phyloP scores from a whole-genome alignment of 2,797 vertebrate species.

The Anguilla marmorata region DNA sequence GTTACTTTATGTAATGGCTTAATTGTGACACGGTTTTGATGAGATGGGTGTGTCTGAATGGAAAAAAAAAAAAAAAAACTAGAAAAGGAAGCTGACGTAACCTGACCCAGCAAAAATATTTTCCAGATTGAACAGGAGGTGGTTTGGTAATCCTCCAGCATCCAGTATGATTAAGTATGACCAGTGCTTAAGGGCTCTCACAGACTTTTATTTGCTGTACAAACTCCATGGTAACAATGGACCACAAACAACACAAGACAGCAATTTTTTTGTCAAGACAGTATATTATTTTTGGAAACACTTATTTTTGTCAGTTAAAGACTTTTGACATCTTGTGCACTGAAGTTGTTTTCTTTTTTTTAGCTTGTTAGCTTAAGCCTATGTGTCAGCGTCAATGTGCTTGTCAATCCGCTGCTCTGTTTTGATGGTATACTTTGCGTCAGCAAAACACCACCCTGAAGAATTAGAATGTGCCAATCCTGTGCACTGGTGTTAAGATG shows the following conservation, averaged over 20 bases:
- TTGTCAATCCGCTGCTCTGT: too few relatives aligned
- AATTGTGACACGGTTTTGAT: not conserved
- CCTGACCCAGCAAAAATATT: not conserved
- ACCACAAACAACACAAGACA: not conserved
- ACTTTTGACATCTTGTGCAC: too few relatives aligned
- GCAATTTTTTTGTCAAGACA: not conserved
- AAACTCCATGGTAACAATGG: not conserved
- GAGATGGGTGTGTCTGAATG: not conserved
- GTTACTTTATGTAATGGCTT: not conserved
- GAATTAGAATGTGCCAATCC: too few relatives aligned
- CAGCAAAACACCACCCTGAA: too few relatives aligned
- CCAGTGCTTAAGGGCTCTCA: not conserved
- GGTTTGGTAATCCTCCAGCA: not conserved
- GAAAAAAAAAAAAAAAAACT: not conserved
- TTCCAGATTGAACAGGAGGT: not conserved
- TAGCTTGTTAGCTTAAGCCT: too few relatives aligned
- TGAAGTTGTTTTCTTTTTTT: too few relatives aligned
- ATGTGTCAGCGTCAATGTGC: too few relatives aligned
- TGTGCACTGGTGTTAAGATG: too few relatives aligned
- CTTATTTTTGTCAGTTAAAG: too few relatives aligned
- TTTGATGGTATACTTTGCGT: too few relatives aligned
- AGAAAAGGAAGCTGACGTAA: not conserved
- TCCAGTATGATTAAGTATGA: not conserved
- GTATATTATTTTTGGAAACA: not conserved
- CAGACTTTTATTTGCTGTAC: not conserved